Base-by-base conservation (phyloP, 1,140 invertebrate species). In the Chironomus tepperi region DNA sequence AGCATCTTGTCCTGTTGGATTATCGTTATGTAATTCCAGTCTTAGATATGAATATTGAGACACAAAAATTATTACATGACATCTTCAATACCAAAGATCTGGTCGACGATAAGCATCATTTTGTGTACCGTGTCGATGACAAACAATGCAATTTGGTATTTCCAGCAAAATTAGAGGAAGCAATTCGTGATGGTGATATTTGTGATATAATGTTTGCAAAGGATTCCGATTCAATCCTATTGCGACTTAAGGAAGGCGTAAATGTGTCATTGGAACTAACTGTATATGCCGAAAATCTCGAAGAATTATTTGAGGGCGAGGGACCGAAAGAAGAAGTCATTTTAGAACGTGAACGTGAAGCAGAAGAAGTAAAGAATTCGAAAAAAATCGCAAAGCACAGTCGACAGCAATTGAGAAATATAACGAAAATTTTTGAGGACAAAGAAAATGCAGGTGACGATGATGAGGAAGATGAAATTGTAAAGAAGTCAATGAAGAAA, bases 381-480 rank as follows among this genome's bases (percentile, higher is more conserved):
- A 91, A 85, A 81, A 89, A 85, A 79, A 89, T 86, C 79, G 83
- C 84, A 78, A 86, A 84, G 85, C 81, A 83, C 77, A 81, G 84
- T 81, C 42, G 21, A 7, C 79, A 79, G 82, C 82, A 86, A 78
- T 81, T 87, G 76, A 88, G 86, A 76, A 85, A 84, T 65, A 84
- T 88, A 74, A 91, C 89, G 75, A 90, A 89, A 81, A 89, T 92
- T 75, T 93, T 93, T 80, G 90, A 93, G 83, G 89, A 89, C 34
- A 92, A 91, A 79, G 90, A 91, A 79, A 86, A 87, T 21, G 87
- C 89, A 76, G 89, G 90, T 80, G 84, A 84, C 15, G 80, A 84
- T 77, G 84, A 84, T 76, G 79, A 77, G 78, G 80, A 81, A 81
- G 81, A 82, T 79, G 86, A 80, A 79, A 86, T 42, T 86, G 86